These are phyloP conservation scores for Phenganax subtilis DNA, from an alignment of 92 coral and sea anemone species.

Conservation along the genomic window DNA sequence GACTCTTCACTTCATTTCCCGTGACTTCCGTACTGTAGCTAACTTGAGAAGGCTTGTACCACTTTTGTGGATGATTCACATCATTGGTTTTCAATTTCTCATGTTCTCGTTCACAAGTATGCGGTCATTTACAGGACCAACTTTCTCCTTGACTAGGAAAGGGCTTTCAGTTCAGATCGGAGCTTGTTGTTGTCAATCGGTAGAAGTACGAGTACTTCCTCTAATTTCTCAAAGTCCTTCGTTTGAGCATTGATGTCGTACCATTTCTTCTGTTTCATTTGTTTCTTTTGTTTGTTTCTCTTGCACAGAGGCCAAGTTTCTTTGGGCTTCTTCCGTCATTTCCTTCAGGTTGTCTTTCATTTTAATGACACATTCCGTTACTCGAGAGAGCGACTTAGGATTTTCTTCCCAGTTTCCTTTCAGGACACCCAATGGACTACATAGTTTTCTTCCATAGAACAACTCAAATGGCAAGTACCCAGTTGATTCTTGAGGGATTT, in stretches of 20 bases:
- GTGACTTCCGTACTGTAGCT: too few relatives aligned
- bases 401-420: background rate
- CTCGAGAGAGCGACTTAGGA: too few relatives aligned
- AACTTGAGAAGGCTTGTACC: too few relatives aligned
- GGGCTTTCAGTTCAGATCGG: too few relatives aligned
- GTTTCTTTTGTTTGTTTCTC: background rate
- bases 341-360: background rate
- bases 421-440: constrained; percentile 5
- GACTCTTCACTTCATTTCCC: too few relatives aligned
- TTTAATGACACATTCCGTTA: background rate
- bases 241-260: background rate
- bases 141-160: too few relatives aligned
- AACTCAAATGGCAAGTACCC: constrained; percentile 48
- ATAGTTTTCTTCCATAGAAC: constrained; percentile 17
- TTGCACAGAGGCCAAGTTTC: too few relatives aligned
- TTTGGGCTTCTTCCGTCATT: background rate
- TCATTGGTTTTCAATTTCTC: too few relatives aligned
- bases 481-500: constrained; percentile 37
- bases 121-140: too few relatives aligned
- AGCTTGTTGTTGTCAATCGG: too few relatives aligned
- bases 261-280: background rate
- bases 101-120: too few relatives aligned
- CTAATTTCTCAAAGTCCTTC: background rate
- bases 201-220: background rate
- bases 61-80: too few relatives aligned